These are phyloP conservation scores for Octonoba sinensis DNA, from an alignment of 2,888 invertebrate species.

Conservation along the genomic window DNA sequence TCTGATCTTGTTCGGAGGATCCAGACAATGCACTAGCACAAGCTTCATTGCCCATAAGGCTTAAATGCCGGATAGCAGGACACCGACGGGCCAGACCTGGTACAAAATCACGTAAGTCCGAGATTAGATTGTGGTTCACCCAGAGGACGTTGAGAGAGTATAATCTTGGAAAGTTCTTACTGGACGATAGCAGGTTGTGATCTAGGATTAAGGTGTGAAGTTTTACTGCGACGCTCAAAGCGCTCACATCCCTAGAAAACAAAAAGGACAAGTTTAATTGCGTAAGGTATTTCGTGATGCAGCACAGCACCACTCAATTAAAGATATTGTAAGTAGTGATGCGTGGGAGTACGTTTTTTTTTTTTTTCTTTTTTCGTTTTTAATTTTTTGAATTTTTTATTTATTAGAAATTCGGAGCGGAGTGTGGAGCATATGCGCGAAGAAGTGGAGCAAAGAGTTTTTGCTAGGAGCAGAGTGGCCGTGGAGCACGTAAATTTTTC, in stretches of 20 bases:
- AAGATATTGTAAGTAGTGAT: too few species aligned
- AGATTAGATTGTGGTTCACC: constrained; percentile 76
- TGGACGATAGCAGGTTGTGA: constrained; percentile 81
- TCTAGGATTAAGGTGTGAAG: constrained; percentile 85
- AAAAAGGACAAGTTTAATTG: constrained; percentile 41
- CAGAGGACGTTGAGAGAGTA: constrained; percentile 83
- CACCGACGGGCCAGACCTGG: constrained; percentile 79
- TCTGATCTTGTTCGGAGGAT: constrained; percentile 81
- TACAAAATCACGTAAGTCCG: constrained; percentile 80
- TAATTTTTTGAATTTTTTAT: too few species aligned
- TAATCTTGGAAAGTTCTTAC: constrained; percentile 80
- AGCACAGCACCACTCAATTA: too few species aligned
- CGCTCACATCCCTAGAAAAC: constrained; percentile 79
- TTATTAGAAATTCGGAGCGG: too few species aligned
- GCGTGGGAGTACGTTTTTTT: too few species aligned
- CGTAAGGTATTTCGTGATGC: constrained; percentile 40
- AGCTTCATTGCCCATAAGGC: constrained; percentile 88
- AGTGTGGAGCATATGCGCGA: too few species aligned
- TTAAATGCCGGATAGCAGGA: constrained; percentile 81
- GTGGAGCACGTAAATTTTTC: too few species aligned
- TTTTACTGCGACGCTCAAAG: constrained; percentile 80
- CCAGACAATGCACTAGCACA: constrained; percentile 83
- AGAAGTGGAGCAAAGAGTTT: too few species aligned
- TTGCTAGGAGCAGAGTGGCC: too few species aligned
- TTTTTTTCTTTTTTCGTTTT: too few species aligned